These are phyloP conservation scores for Drosophila nigromelanica DNA, from an alignment of 1,140 invertebrate genomes.

Conservation along the genomic window DNA sequence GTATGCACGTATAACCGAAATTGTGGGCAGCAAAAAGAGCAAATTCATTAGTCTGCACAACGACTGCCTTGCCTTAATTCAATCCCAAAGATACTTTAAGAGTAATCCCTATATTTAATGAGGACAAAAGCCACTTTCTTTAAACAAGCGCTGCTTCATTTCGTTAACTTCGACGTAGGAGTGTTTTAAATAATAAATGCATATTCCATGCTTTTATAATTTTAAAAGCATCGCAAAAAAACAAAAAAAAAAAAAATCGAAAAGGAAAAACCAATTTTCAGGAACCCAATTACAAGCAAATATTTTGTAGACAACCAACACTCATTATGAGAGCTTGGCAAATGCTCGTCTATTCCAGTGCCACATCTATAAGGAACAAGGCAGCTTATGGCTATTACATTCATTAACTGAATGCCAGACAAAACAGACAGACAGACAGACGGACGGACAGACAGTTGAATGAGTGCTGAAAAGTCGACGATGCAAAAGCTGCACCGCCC, in stretches of 20 bases:
- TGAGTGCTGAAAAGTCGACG: conserved; percentile 67
- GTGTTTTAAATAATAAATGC: conserved; percentile 53
- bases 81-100: neutral
- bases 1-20: too few relatives aligned
- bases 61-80: neutral
- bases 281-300: conserved; percentile 65
- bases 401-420: conserved; percentile 66
- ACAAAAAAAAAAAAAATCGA: conserved; percentile 9
- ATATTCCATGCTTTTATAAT: conserved; percentile 55
- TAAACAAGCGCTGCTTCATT: conserved; percentile 13
- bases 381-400: conserved; percentile 78
- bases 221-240: conserved; percentile 3
- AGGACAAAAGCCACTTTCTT: conserved; percentile 5
- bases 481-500: conserved; percentile 45
- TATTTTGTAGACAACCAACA: conserved; percentile 52
- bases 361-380: conserved; percentile 42
- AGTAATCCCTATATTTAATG: conserved; percentile 4
- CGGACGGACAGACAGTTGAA: conserved; percentile 37
- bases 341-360: neutral
- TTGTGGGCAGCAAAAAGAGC: too few relatives aligned
- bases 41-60: neutral
- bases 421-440: conserved; percentile 13
- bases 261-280: conserved; percentile 20
- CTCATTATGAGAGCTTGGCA: conserved; percentile 32
- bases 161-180: conserved; percentile 24